Base-by-base conservation (phyloP, 2,113 vertebrate genomes). In the Tetrax tetrax region DNA sequence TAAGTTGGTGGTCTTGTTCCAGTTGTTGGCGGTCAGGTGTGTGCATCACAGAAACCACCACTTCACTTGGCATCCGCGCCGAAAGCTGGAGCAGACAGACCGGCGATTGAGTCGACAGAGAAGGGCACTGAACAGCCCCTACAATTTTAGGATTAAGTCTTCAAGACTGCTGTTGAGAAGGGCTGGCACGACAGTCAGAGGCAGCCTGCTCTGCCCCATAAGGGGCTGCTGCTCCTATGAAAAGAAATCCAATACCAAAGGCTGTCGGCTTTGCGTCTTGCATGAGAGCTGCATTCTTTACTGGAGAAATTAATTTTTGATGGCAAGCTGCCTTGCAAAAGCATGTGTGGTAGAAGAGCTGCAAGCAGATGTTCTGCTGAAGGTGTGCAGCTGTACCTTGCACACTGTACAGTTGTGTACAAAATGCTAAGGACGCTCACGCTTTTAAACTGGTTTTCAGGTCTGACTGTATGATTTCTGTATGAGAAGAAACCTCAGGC, bases 281-380 rank as follows among this genome's bases (percentile, higher is more conserved):
- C 31, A 37, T 9, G 13, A 77, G 35, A 1, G 2, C 16, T 3
- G 15, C 33, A 11, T 35, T 66, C 5, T 3, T 6, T 8, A 7
- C 72, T 41, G 38, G 59, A 51, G n/a, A 76, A 83, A 35, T 1
- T 7, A 4, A 54, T 28, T 12, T 53, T 14, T 63, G 59, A 29
- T 54, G 63, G 12, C 22, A 14, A 23, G 61, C 4, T 33, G 31
- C 51, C 7, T 74, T 54, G 37, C 12, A 64, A 47, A 68, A 29
- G 2, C 8, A 45, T 0, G 3, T 13, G 5, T 13, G 33, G 43
- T 3, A 10, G 51, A 21, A 33, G 18, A 19, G 38, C 12, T 83
- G 45, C 50, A 68, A 14, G 18, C 1, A 2, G 0, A 0, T 4
- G 1, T 11, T n/a, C 64, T 47, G 27, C 41, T 0, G 1, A 31